A percentile compares a stretch with the other conserved stretches of the same genome.
Evolutionary conservation across 2,888 invertebrate species (phyloP).

Genomic region (Oligia fasciuncula): DNA sequence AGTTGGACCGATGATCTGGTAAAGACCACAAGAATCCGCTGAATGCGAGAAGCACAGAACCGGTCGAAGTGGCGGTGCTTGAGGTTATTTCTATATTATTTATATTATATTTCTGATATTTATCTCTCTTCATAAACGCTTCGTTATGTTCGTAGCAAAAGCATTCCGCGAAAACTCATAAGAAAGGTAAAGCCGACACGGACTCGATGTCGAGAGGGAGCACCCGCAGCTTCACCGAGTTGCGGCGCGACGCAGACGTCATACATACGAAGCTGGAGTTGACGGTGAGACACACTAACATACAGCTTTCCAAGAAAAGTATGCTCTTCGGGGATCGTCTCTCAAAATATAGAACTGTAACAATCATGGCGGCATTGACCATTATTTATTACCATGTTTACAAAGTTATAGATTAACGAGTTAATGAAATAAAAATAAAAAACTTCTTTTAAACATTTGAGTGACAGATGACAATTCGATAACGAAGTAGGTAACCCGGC

Average conservation of each 20-base stretch:
- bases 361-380: neutral
- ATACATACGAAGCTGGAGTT: neutral
- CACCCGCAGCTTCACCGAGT: slow-evolving; percentile 29
- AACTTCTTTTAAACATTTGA: neutral
- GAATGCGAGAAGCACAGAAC: neutral
- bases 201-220: fast-evolving
- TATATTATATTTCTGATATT: neutral
- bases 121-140: neutral
- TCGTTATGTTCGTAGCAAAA: neutral
- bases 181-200: fast-evolving
- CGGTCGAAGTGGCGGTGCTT: neutral
- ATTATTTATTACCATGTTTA: neutral
- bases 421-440: neutral
- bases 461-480: neutral
- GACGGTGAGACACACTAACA: slow-evolving; percentile 13
- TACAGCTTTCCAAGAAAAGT: neutral
- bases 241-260: slow-evolving; percentile 1
- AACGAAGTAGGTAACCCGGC: neutral
- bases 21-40: neutral
- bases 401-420: neutral
- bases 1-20: neutral
- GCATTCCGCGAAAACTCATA: neutral
- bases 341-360: neutral
- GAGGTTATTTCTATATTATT: neutral
- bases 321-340: no score